Evolutionary conservation across 2,888 invertebrate species (phyloP).

Genomic region (Adelognathus sp.): DNA sequence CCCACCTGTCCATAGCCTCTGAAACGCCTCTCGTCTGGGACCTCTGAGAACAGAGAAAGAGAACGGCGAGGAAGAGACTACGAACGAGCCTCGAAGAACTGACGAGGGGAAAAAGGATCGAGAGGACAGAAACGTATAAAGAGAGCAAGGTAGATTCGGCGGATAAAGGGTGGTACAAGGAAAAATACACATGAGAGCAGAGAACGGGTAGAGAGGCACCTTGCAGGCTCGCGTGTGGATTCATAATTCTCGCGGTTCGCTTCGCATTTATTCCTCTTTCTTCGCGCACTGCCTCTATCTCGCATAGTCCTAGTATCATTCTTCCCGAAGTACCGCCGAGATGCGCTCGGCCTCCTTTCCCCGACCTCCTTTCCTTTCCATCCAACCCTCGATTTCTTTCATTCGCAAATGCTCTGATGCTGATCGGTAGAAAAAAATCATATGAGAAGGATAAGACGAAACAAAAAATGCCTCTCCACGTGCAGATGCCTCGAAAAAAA

Average conservation of each 20-base stretch:
- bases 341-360: constrained; percentile 57
- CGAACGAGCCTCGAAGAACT: constrained; percentile 1
- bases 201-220: no score
- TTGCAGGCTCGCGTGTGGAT: constrained; percentile 55
- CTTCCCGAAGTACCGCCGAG: constrained; percentile 29
- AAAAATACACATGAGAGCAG: neutral
- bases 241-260: constrained; percentile 50
- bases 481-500: constrained; percentile 32
- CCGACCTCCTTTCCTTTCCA: constrained; percentile 58
- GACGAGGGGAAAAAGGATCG: constrained; percentile 14
- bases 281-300: no score
- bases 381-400: constrained; percentile 42
- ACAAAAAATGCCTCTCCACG: constrained; percentile 33
- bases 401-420: constrained; percentile 11
- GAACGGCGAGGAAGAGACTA: constrained; percentile 3
- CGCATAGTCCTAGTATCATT: constrained; percentile 37
- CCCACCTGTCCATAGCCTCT: constrained; percentile 75
- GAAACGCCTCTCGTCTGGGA: constrained; percentile 52
- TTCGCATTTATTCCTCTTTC: no score
- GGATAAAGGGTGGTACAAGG: constrained; percentile 42
- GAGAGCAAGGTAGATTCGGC: constrained; percentile 12
- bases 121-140: constrained; percentile 15
- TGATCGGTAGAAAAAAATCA: neutral
- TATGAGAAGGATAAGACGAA: neutral
- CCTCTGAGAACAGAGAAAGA: constrained; percentile 28